A percentile compares a stretch with the other conserved stretches of the same genome.
phyloP scores from a whole-genome alignment of 2,113 vertebrate genomes.

The Galemys pyrenaicus region DNA sequence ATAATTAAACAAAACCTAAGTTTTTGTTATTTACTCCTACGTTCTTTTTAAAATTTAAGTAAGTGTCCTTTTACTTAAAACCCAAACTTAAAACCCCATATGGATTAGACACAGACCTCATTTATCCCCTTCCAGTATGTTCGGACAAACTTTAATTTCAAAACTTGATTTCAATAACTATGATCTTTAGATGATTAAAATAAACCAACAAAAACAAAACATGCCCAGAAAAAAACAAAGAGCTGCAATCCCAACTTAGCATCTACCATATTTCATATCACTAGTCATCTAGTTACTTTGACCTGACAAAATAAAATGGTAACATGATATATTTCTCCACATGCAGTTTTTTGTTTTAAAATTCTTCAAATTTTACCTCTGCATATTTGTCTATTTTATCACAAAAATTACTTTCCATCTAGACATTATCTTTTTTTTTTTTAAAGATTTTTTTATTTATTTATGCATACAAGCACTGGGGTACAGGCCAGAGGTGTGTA shows the following conservation, averaged over 20 bases:
- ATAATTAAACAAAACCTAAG: constrained; percentile 1
- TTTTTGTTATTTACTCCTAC: constrained; percentile 3
- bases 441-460: no score
- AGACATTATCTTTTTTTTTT: no score
- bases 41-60: neutral
- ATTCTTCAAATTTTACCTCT: constrained; percentile 34
- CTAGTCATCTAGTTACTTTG: neutral
- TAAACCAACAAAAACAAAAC: neutral
- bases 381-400: constrained; percentile 23
- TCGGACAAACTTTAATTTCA: constrained; percentile 9
- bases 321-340: neutral
- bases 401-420: neutral
- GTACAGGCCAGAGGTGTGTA: no score
- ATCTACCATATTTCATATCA: neutral
- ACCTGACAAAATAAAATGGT: constrained; percentile 7
- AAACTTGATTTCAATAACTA: constrained; percentile 31
- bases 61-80: constrained; percentile 36
- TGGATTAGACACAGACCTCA: neutral
- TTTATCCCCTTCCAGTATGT: neutral
- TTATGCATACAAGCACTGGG: no score
- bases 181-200: constrained; percentile 41
- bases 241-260: neutral
- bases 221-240: neutral
- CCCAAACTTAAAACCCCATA: neutral
- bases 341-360: neutral